Conservation (phyloP, 1,140 invertebrate genomes). For the Temnothorax curvispinosus region DNA sequence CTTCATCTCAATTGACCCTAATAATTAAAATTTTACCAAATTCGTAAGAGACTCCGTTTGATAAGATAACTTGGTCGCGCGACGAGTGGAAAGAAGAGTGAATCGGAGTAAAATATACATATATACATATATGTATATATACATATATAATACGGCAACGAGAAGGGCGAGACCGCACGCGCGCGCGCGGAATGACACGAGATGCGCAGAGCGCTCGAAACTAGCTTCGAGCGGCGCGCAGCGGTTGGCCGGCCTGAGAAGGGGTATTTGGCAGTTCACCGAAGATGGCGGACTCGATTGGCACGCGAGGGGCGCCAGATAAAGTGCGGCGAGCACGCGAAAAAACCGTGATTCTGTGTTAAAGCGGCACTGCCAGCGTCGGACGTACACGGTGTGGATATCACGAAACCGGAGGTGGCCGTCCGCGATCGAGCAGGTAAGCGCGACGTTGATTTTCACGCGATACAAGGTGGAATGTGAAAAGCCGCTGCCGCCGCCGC, state of each 20-base stretch:
- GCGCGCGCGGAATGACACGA: neutral
- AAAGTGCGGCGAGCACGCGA: conserved; percentile 81
- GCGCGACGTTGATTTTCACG: conserved; percentile 57
- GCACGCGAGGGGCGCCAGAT: conserved; percentile 77
- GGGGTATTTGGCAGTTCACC: conserved; percentile 79
- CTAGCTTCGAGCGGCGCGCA: conserved; percentile 63
- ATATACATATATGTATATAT: neutral
- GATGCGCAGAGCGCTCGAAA: conserved; percentile 27
- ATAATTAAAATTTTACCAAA: no score
- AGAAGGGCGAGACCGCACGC: neutral
- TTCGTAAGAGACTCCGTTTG: no score
- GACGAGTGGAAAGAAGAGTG: neutral
- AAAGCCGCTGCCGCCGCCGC: neutral
- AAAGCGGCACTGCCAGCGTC: conserved; percentile 71
- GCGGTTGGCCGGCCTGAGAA: conserved; percentile 69
- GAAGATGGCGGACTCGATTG: conserved; percentile 81
- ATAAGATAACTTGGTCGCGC: neutral
- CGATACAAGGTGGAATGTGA: neutral
- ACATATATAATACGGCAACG: neutral
- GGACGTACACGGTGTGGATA: conserved; percentile 60
- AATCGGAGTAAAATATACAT: neutral
- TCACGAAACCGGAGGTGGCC: conserved; percentile 57
- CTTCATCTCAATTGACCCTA: no score
- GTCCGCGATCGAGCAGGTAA: conserved; percentile 70
- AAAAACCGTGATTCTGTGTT: conserved; percentile 81